Evolutionary conservation across 37 sponge, comb jelly and placozoan species (phyloP), one percentile per base, ranked within the genome.

Genomic region (Spongilla lacustris): DNA sequence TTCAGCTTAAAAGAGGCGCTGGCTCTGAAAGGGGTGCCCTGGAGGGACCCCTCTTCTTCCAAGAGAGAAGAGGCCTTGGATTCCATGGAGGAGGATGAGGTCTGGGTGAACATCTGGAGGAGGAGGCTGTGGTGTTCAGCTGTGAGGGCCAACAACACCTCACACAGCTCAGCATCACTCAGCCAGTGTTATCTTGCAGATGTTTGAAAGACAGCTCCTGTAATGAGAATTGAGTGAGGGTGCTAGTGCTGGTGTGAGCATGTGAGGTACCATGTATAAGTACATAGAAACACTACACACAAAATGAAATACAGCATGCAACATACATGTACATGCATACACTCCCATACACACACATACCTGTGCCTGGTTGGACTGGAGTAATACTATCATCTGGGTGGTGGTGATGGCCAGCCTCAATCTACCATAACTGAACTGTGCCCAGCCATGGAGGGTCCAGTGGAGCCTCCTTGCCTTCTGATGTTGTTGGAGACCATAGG

Each of bases 401-500:
- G 95, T 95, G 71, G 89, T 76, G 50, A 84, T 75, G 11, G 32
- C 46, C 23, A 91, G 73, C 4, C 24, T 81, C 33, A 86, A 36
- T 0, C 82, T 80, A 8, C 75, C 34, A 82, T 86, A 89, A 0
- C 27, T 50, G 17, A 95, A 31, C 4, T 41, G 24, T 2, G 87
- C 95, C 82, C 86, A 85, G 21, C 95, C 95, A 75, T 88, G 74
- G 9, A 92, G 73, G 31, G 92, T 95, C 88, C 92, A 95, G 67
- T 89, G 69, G 13, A 95, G 79, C 37, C 74, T 81, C 48, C 80
- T 48, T 19, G 82, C 50, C n/a, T 70, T 81, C 72, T 88, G 89
- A 36, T 93, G 89, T n/a, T 85, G 84, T 41, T 82, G 68, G 21
- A 88, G 77, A 49, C 77, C 86, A 70, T 79, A 71, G 46, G 78